Conservation (phyloP, 2,888 invertebrate genomes). For the Zelleria hepariella region DNA sequence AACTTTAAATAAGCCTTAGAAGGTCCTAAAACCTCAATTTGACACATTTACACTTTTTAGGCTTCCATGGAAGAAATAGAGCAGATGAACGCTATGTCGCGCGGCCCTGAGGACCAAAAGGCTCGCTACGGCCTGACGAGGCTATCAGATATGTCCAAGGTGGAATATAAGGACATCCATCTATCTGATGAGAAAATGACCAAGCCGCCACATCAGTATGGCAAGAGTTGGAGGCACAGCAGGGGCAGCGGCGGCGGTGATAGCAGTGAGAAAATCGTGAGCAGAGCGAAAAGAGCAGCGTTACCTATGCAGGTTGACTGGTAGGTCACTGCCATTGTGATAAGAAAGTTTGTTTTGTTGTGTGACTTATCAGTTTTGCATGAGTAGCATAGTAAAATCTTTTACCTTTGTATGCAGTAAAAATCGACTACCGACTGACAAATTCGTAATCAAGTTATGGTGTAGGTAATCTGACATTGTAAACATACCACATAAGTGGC, state of each 20-base stretch:
- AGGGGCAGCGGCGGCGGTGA: conserved; percentile 21
- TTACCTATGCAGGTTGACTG: conserved; percentile 71
- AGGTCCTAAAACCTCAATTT: neutral
- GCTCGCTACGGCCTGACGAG: conserved; percentile 74
- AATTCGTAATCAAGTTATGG: too few species aligned
- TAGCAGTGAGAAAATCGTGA: conserved; percentile 19
- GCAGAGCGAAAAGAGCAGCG: conserved; percentile 37
- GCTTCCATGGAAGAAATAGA: conserved; percentile 62
- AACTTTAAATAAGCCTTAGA: neutral
- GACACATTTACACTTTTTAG: conserved; percentile 28
- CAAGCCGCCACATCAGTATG: conserved; percentile 30
- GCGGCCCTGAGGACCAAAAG: conserved; percentile 41
- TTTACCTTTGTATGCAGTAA: neutral
- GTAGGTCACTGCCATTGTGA: conserved; percentile 32
- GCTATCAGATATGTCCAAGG: conserved; percentile 74
- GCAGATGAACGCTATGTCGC: conserved; percentile 49
- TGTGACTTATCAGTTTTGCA: neutral
- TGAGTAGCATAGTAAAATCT: neutral
- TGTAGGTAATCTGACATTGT: too few species aligned
- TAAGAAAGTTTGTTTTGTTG: conserved; percentile 12
- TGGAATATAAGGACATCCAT: conserved; percentile 70
- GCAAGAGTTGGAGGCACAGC: conserved; percentile 29
- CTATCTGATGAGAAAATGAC: conserved; percentile 46
- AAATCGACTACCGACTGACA: too few species aligned
- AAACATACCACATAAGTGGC: too few species aligned